A percentile compares a stretch with the other conserved stretches of the same genome.
These are phyloP conservation scores for Cabera pusaria DNA, from an alignment of 2,888 invertebrate genomes.

Conservation along the genomic window DNA sequence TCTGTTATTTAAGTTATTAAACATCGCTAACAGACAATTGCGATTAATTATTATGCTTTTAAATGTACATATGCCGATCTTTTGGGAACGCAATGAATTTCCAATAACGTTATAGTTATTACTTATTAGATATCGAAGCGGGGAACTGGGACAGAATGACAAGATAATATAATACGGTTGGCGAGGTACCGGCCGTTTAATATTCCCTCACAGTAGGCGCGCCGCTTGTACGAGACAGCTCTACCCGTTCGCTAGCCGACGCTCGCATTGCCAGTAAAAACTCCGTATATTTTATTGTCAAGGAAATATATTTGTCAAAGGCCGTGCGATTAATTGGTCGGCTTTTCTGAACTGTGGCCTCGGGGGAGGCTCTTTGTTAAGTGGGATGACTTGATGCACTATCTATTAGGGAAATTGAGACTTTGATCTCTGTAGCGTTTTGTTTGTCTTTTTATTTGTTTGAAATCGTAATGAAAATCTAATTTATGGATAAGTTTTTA, in stretches of 20 bases:
- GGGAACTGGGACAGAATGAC: conserved; percentile 49
- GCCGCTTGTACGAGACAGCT: conserved; percentile 69
- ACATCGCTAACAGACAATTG: conserved; percentile 28
- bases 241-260: conserved; percentile 64
- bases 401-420: conserved; percentile 20
- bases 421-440: conserved; percentile 17
- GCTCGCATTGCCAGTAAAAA: conserved; percentile 66
- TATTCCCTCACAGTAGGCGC: conserved; percentile 73
- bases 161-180: conserved; percentile 57
- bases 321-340: conserved; percentile 68
- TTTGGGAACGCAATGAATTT: conserved; percentile 13
- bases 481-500: too few relatives aligned
- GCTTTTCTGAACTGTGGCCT: conserved; percentile 56
- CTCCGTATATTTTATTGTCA: conserved; percentile 77
- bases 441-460: conserved; percentile 1
- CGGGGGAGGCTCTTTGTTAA: conserved; percentile 42
- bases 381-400: conserved; percentile 20
- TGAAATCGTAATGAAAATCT: too few relatives aligned
- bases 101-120: conserved; percentile 39
- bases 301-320: conserved; percentile 78
- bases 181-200: conserved; percentile 65
- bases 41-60: conserved; percentile 23
- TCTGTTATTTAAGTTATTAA: conserved; percentile 26
- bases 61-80: conserved; percentile 17
- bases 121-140: conserved; percentile 41